A percentile compares a stretch with the other conserved stretches of the same genome.
Conservation (phyloP, 2,797 vertebrate genomes). For the Sebastes taczanowskii region DNA sequence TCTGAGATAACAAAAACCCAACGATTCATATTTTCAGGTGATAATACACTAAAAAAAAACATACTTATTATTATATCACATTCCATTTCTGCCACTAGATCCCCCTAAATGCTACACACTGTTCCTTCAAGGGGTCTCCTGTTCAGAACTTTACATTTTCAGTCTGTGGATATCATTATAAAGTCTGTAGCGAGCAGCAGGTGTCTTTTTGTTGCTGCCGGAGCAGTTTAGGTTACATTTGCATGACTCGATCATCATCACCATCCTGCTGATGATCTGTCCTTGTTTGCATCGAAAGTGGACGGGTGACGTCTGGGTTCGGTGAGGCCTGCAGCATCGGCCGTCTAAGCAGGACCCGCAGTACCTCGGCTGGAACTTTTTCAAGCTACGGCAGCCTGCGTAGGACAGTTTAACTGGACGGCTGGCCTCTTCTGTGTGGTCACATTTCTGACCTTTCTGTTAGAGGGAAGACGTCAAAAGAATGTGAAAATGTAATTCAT, state of each 20-base stretch:
- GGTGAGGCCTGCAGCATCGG: slow-evolving; percentile 88
- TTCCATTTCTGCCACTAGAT: no score
- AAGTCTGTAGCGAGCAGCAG: slow-evolving; percentile 78
- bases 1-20: no score
- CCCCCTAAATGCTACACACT: no score
- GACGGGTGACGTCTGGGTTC: slow-evolving; percentile 86
- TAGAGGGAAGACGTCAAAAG: slow-evolving; percentile 9
- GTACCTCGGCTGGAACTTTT: slow-evolving; percentile 86
- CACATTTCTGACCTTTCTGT: slow-evolving; percentile 90
- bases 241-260: slow-evolving; percentile 92
- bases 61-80: no score
- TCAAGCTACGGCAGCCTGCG: slow-evolving; percentile 87
- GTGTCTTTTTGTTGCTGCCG: slow-evolving; percentile 63
- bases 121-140: background rate
- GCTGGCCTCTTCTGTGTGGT: slow-evolving; percentile 79
- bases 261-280: slow-evolving; percentile 84
- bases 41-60: no score
- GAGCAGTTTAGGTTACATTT: slow-evolving; percentile 85
- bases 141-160: slow-evolving; percentile 65
- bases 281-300: slow-evolving; percentile 86
- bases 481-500: background rate
- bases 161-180: slow-evolving; percentile 87
- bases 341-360: slow-evolving; percentile 88
- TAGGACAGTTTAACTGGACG: slow-evolving; percentile 80
- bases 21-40: no score